These are phyloP conservation scores for Tetranychus truncatus DNA, from an alignment of 2,888 invertebrate genomes.

Conservation along the genomic window DNA sequence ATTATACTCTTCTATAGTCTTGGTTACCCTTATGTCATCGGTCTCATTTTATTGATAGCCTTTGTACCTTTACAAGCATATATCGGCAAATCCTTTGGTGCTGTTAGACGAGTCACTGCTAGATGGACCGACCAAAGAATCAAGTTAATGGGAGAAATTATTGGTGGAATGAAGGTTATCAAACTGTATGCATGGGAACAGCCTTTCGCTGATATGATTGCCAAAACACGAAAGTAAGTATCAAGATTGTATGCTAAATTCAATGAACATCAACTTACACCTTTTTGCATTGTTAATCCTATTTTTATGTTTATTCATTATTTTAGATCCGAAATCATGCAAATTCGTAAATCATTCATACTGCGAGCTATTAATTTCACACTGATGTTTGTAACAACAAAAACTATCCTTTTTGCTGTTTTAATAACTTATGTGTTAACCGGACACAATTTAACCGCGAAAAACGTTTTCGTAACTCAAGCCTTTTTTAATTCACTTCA, in stretches of 20 bases:
- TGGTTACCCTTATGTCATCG: constrained; percentile 50
- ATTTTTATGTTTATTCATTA: not conserved
- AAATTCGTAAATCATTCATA: constrained; percentile 44
- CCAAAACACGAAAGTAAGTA: constrained; percentile 48
- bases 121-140: constrained; percentile 68
- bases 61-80: constrained; percentile 51
- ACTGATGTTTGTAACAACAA: constrained; percentile 50
- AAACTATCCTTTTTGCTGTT: constrained; percentile 61
- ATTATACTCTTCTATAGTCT: constrained; percentile 58
- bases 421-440: constrained; percentile 50
- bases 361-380: constrained; percentile 44
- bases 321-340: constrained; percentile 48
- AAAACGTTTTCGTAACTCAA: constrained; percentile 57
- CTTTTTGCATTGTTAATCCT: not conserved
- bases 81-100: constrained; percentile 33
- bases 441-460: constrained; percentile 48
- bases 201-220: constrained; percentile 62
- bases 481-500: constrained; percentile 69
- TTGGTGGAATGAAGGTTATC: constrained; percentile 76
- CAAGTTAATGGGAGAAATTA: constrained; percentile 79
- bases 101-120: constrained; percentile 56
- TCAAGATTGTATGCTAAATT: too few relatives aligned
- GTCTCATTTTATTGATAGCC: constrained; percentile 54
- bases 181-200: constrained; percentile 93
- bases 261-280: not conserved